Conservation (phyloP, 2,113 vertebrate species). For the Oxyura jamaicensis region DNA sequence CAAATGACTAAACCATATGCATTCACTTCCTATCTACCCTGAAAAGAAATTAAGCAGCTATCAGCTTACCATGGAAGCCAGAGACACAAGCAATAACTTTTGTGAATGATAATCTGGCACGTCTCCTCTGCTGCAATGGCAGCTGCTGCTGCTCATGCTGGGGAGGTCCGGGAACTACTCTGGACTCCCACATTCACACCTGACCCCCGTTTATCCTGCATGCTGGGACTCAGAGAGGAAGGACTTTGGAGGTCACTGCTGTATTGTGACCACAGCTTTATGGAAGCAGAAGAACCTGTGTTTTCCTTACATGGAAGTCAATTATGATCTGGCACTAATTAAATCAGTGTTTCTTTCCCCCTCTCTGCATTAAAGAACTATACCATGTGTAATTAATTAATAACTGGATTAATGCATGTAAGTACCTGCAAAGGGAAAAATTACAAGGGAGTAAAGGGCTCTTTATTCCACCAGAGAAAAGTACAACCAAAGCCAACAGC, state of each 20-base stretch:
- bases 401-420: not conserved
- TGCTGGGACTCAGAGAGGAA: not conserved
- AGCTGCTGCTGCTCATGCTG: not conserved
- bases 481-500: not conserved
- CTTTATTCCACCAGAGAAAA: not conserved
- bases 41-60: slow-evolving; percentile 2
- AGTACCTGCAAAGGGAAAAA: not conserved
- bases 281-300: not conserved
- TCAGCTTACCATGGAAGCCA: not conserved
- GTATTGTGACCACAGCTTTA: not conserved
- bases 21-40: not conserved
- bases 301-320: not conserved
- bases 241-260: not conserved
- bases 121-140: not conserved
- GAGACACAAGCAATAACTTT: not conserved
- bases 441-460: not conserved
- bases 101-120: not conserved
- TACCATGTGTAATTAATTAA: not conserved
- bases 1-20: not conserved
- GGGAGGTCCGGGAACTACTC: not conserved
- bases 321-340: not conserved
- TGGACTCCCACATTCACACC: not conserved
- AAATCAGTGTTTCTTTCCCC: not conserved
- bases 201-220: not conserved
- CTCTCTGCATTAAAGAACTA: not conserved